Conservation (phyloP, 2,113 vertebrate species). For the Ceuthmochares aereus region DNA sequence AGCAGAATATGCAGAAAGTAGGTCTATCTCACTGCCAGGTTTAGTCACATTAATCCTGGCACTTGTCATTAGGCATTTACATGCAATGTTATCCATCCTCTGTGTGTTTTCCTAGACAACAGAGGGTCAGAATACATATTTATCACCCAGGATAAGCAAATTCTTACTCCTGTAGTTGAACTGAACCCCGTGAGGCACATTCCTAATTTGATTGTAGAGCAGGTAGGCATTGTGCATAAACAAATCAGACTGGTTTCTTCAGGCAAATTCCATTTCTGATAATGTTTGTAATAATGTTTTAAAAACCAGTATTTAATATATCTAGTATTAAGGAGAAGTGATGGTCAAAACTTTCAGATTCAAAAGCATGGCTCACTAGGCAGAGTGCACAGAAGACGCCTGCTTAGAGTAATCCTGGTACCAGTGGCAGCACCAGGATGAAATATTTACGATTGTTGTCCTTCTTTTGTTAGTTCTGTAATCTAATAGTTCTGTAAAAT, state of each 20-base stretch:
- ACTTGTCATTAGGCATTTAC: constrained; percentile 79
- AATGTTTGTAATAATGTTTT: constrained; percentile 16
- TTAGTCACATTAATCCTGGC: constrained; percentile 78
- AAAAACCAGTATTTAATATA: neutral
- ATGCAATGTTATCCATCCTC: constrained; percentile 80
- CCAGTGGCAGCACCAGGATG: neutral
- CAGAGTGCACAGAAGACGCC: neutral
- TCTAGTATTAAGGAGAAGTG: neutral
- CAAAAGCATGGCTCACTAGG: neutral
- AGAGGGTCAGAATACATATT: constrained; percentile 74
- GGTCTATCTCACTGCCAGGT: constrained; percentile 72
- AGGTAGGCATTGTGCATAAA: neutral
- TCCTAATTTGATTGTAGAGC: constrained; percentile 40
- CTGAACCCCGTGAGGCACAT: constrained; percentile 7
- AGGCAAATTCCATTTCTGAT: constrained; percentile 23
- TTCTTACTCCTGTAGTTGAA: constrained; percentile 68
- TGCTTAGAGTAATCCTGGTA: neutral
- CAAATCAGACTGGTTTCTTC: neutral
- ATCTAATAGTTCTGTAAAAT: neutral
- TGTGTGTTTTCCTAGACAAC: constrained; percentile 73
- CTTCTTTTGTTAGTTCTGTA: neutral
- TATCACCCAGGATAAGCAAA: constrained; percentile 77
- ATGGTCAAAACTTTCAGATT: neutral
- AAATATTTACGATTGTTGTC: neutral
- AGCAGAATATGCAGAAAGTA: constrained; percentile 79